Evolutionary conservation across 2,113 vertebrate genomes (phyloP), one percentile per base, ranked within the genome.

Genomic region (Sapayoa aenigma): DNA sequence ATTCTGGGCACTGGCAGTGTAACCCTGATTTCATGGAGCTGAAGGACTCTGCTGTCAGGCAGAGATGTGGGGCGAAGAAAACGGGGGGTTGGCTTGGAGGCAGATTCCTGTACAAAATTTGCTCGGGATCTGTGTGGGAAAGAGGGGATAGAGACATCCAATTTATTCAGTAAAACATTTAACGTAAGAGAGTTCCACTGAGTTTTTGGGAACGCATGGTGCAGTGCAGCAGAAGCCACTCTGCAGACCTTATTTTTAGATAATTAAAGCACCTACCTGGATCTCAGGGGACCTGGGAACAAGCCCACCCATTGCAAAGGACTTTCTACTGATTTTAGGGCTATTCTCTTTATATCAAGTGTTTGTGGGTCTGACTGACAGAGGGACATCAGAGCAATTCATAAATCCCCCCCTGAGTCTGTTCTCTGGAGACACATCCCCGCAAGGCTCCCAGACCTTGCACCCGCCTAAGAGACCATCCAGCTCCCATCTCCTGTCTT

Each of bases 21-120:
- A 22, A 44, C 22, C 47, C 30, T 1, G 3, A 0, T 41, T 60
- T 41, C 11, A 33, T 9, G 22, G 62, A 16, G 12, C 30, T 52
- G 41, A 42, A 63, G 44, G 41, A 28, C 11, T 58, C 47, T 33
- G 37, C 50, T 80, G 65, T 33, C 30, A 71, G 84, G 39, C 11
- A 62, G 77, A 80, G 23, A 22, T 9, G 35, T 3, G 50, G 21
- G 27, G 17, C 46, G 71, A 52, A 50, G 30, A 66, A 60, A 84
- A 12, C 16, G 39, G 35, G 35, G 4, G 37, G 88, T 76, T 62
- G 8, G 11, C 3, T 44, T 1, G 1, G 12, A 39, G n/a, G 31
- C 17, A 42, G 41, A 30, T 69, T 75, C 46, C 50, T 44, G 22
- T 28, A 7, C 8, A 73, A 60, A 31, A 1, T 11, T 63, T 69